Base-by-base conservation (phyloP, 2,888 invertebrate genomes). In the Sepioteuthis lessoniana region DNA sequence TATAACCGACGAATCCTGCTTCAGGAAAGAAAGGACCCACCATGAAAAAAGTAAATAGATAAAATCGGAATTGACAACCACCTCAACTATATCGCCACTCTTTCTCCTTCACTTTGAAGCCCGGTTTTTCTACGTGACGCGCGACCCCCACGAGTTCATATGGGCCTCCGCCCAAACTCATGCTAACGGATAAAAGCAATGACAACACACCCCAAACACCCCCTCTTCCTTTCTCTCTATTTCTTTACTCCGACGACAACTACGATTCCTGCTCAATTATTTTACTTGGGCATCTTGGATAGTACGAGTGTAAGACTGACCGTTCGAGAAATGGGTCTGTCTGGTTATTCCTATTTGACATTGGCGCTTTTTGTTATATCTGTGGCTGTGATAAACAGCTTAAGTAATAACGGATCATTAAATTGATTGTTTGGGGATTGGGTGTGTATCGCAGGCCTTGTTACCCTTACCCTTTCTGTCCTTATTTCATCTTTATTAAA, bases 121-220 rank as follows among this genome's bases (percentile, higher is more conserved):
- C 55, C 21, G 55, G 55, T 25, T 55, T 55, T 25, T 55, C 76
- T 35, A 13, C 16, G n/a, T 16, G 76, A 76, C 76, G 76, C 35
- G 35, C n/a, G 76, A 76, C 76, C 76, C 76, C 76, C 76, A 76
- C 76, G 76, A 76, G 76, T 76, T 76, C 35, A 76, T 76, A 76
- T 13, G n/a, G n/a, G n/a, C 13, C n/a, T 35, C 76, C 76, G 19
- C n/a, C 76, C 76, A n/a, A 76, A 3, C n/a, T n/a, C n/a, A 76
- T n/a, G 76, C 76, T 76, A 35, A 4, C 76, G 76, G n/a, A 13
- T 76, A 76, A 16, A 76, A 76, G n/a, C 76, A 35, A 76, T n/a
- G 10, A 76, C 76, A 76, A 25, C 55, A 55, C 55, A 55, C 55
- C 55, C 25, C 25, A 47, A 47, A 60, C 60, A 28, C 31, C 8